Evolutionary conservation across 2,888 invertebrate genomes (phyloP).

Genomic region (Timandra comae): DNA sequence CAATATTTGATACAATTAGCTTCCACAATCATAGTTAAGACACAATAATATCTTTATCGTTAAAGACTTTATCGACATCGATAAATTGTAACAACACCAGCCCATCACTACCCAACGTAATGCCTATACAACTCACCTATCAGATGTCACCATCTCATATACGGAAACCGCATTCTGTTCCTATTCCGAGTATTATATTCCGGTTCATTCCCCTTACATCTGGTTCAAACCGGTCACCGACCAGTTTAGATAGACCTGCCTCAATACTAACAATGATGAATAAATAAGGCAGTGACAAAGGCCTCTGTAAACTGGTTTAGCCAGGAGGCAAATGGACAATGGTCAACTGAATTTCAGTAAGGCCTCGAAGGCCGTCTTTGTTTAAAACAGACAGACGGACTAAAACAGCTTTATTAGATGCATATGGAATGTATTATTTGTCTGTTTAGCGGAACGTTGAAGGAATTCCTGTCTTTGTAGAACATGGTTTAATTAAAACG

Average conservation of each 20-base stretch:
- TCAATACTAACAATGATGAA: slow-evolving; percentile 16
- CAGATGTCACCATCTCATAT: slow-evolving; percentile 60
- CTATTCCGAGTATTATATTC: slow-evolving; percentile 56
- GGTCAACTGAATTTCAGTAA: slow-evolving; percentile 47
- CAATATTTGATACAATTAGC: background rate
- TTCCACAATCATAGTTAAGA: background rate
- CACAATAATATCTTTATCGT: background rate
- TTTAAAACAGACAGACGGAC: slow-evolving; percentile 35
- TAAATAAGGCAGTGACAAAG: slow-evolving; percentile 23
- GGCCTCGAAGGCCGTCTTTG: slow-evolving; percentile 45
- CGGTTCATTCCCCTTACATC: slow-evolving; percentile 54
- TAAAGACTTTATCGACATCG: slow-evolving; percentile 6
- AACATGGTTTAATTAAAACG: slow-evolving; percentile 5
- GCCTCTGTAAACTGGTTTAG: slow-evolving; percentile 27
- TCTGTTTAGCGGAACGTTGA: slow-evolving; percentile 26
- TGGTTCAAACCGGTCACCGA: slow-evolving; percentile 36
- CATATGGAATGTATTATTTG: slow-evolving; percentile 20
- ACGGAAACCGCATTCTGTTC: slow-evolving; percentile 63
- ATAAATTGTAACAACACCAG: slow-evolving; percentile 12
- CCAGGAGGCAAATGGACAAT: slow-evolving; percentile 51
- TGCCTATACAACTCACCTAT: slow-evolving; percentile 39
- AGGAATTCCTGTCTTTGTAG: slow-evolving; percentile 34
- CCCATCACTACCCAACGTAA: slow-evolving; percentile 23
- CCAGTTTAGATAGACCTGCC: slow-evolving; percentile 36
- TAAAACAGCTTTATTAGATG: slow-evolving; percentile 34